A percentile compares a stretch with the other conserved stretches of the same genome.
phyloP scores from a whole-genome alignment of 2,113 vertebrate species.

The Macquaria australasica region DNA sequence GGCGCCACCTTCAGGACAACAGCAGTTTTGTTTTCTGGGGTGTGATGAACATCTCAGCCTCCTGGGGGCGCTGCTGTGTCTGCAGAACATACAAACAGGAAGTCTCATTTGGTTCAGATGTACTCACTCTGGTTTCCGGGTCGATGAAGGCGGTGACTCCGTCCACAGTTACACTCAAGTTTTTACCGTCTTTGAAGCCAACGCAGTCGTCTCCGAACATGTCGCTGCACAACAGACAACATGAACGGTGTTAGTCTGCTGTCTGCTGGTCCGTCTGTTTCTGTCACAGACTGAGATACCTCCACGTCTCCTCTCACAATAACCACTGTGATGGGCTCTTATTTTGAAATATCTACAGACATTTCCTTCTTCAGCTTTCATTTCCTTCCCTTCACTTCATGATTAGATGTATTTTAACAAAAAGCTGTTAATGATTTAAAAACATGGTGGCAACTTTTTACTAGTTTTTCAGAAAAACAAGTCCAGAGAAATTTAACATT shows the following conservation, averaged over 20 bases:
- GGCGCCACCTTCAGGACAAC: too few species aligned
- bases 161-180: constrained; percentile 89
- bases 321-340: background rate
- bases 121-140: constrained; percentile 90
- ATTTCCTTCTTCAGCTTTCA: background rate
- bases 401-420: background rate
- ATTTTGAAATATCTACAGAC: background rate
- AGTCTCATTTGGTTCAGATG: background rate
- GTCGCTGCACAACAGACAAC: constrained; percentile 80
- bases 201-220: constrained; percentile 97
- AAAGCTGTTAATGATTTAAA: background rate
- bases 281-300: too few species aligned
- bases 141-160: constrained; percentile 89
- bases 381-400: background rate
- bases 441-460: too few species aligned
- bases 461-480: too few species aligned
- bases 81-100: background rate
- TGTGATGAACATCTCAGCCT: too few species aligned
- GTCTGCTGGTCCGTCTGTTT: too few species aligned
- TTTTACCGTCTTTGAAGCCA: constrained; percentile 84
- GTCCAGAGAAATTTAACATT: too few species aligned
- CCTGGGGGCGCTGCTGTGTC: too few species aligned
- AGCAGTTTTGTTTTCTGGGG: too few species aligned
- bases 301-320: background rate
- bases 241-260: background rate